These are phyloP conservation scores for Eulemur rufifrons DNA, from an alignment of 2,113 vertebrate genomes.

Conservation along the genomic window DNA sequence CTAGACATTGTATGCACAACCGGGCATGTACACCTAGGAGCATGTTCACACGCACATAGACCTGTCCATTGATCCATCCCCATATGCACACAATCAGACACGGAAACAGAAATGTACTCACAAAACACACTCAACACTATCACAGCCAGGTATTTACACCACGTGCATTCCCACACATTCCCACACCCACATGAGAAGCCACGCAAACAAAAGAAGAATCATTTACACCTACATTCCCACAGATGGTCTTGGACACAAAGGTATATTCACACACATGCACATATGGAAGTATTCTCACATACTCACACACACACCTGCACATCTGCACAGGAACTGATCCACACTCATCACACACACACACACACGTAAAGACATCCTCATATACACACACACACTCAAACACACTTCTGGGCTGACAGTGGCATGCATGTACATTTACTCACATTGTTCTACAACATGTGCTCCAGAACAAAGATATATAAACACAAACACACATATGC, in stretches of 20 bases:
- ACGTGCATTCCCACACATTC: neutral
- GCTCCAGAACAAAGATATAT: constrained; percentile 26
- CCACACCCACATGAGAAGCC: constrained; percentile 32
- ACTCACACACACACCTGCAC: constrained; percentile 7
- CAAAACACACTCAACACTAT: constrained; percentile 44
- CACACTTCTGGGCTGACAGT: neutral
- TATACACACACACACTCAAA: neutral
- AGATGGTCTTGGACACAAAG: constrained; percentile 20
- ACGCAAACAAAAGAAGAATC: constrained; percentile 52
- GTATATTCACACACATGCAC: neutral
- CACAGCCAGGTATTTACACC: neutral
- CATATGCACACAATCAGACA: neutral
- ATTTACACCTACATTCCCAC: constrained; percentile 8
- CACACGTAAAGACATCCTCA: neutral
- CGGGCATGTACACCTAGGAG: neutral
- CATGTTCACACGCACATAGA: neutral
- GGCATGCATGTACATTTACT: neutral
- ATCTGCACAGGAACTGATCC: constrained; percentile 19
- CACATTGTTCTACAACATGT: constrained; percentile 34
- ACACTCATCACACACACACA: constrained; percentile 21
- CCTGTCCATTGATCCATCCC: constrained; percentile 10
- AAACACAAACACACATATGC: neutral
- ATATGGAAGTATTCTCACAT: constrained; percentile 30
- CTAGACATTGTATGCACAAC: neutral
- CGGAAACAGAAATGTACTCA: constrained; percentile 37